phyloP scores from a whole-genome alignment of 2,797 vertebrate species.

The Alca torda region DNA sequence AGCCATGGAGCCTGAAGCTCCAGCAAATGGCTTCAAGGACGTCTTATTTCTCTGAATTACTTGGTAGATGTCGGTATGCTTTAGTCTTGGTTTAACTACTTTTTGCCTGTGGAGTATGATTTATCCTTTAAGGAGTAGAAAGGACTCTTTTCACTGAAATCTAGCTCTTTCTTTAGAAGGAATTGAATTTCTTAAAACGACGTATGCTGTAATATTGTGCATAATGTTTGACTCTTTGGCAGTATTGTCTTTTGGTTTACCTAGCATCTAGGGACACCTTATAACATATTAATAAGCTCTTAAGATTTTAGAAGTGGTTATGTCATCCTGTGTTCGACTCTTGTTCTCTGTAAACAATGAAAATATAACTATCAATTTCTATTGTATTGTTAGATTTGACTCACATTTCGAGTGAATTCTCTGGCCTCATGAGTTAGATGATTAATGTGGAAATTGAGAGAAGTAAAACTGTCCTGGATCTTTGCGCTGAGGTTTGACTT shows the following conservation, averaged over 20 bases:
- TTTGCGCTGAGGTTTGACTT: background rate
- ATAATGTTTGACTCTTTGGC: background rate
- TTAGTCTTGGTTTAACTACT: background rate
- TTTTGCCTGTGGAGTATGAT: background rate
- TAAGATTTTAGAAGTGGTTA: background rate
- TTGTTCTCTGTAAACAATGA: background rate
- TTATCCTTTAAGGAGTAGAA: background rate
- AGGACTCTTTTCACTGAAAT: background rate
- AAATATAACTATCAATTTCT: background rate
- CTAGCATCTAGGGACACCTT: background rate
- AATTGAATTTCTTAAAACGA: background rate
- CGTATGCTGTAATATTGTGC: background rate
- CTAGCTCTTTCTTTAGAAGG: background rate
- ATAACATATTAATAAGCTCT: background rate
- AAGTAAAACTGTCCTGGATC: background rate
- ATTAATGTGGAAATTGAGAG: background rate
- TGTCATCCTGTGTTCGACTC: background rate
- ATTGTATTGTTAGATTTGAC: background rate
- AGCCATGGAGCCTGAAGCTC: background rate
- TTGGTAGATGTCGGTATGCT: background rate
- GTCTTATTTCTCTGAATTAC: background rate
- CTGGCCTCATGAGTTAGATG: background rate
- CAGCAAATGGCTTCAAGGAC: background rate
- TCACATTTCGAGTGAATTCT: background rate
- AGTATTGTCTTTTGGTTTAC: background rate